These are phyloP conservation scores for Rhagoletis pomonella DNA, from an alignment of 1,140 invertebrate genomes.

Conservation along the genomic window DNA sequence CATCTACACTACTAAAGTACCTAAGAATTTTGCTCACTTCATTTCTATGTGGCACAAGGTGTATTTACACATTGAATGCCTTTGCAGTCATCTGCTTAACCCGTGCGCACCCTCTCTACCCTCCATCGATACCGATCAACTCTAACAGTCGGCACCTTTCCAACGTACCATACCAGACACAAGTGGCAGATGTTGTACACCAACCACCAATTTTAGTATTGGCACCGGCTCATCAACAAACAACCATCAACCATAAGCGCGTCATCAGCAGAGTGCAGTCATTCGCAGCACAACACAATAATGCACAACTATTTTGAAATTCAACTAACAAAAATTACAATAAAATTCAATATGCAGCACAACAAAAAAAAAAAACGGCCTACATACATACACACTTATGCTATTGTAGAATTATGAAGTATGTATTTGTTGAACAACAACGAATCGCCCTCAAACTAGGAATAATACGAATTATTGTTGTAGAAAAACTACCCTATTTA, in stretches of 20 bases:
- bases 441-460: not conserved
- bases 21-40: not conserved
- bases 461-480: not conserved
- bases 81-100: constrained; percentile 34
- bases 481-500: constrained; percentile 9
- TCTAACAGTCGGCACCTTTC: not conserved
- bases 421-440: not conserved
- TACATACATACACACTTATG: no score
- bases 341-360: not conserved
- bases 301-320: not conserved
- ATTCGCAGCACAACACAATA: not conserved
- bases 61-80: not conserved
- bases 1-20: not conserved
- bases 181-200: constrained; percentile 38
- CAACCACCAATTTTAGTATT: not conserved
- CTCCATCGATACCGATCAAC: not conserved
- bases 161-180: not conserved
- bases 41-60: not conserved
- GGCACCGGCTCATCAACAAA: not conserved
- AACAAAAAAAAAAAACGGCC: no score
- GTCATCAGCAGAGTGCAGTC: not conserved
- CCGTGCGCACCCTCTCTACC: not conserved
- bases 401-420: not conserved
- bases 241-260: not conserved
- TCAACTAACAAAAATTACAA: not conserved